phyloP scores from a whole-genome alignment of 2,113 vertebrate species.

The Lycaon pictus region DNA sequence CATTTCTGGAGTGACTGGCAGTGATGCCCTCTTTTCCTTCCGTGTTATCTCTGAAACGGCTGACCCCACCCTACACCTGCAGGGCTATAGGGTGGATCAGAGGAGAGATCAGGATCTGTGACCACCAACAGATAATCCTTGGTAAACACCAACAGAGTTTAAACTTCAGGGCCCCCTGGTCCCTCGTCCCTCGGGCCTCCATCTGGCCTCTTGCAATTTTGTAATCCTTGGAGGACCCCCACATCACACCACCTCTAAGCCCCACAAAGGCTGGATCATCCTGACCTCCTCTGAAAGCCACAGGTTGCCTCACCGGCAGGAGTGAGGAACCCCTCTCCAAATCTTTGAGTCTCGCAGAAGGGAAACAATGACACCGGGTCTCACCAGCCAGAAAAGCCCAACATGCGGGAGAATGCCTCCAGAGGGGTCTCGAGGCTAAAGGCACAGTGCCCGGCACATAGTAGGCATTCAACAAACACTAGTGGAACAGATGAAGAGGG shows the following conservation, averaged over 20 bases:
- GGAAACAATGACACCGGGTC: not conserved
- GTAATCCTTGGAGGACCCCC: not conserved
- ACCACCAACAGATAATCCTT: not conserved
- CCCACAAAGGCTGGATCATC: too few species aligned
- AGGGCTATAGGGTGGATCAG: not conserved
- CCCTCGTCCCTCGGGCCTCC: too few species aligned
- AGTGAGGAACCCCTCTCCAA: not conserved
- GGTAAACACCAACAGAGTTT: not conserved
- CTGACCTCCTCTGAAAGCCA: not conserved
- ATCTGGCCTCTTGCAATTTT: not conserved
- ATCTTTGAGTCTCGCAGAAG: not conserved
- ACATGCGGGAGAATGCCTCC: too few species aligned
- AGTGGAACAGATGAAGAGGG: not conserved
- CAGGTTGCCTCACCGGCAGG: not conserved
- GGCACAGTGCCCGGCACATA: not conserved
- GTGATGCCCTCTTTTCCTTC: not conserved
- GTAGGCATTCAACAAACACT: not conserved
- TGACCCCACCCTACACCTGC: fast-evolving
- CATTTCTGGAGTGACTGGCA: too few species aligned
- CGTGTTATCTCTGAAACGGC: not conserved
- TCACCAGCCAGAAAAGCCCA: too few species aligned
- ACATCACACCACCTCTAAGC: not conserved
- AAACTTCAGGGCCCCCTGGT: not conserved
- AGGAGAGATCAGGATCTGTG: not conserved
- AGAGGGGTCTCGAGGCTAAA: not conserved